Evolutionary conservation across 2,797 vertebrate species (phyloP), one percentile per base, ranked within the genome.

Genomic region (Perodicticus potto): DNA sequence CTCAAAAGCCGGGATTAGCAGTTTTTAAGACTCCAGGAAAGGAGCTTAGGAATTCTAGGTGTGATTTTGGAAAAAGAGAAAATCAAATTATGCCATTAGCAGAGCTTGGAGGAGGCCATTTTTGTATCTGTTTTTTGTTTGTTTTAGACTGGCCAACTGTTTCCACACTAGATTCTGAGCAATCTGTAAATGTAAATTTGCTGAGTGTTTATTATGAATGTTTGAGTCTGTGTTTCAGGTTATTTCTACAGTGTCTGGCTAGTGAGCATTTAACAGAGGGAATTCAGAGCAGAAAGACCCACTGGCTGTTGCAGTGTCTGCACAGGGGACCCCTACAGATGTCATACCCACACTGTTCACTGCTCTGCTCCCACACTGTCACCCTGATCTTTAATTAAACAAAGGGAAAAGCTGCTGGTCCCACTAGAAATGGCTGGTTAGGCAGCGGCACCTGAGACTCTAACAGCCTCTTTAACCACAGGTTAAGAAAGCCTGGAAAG

Each of bases 321-420:
- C 74, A 8, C 63, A 87, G 97, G 96, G 97, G 93, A 97, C 97
- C 95, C 97, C 97, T 97, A 34, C 17, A 98, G 97, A 94, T 97
- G 98, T 97, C 97, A 96, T 96, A 83, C 87, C 34, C 78, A 34
- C 86, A 73, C 73, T 89, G n/a, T 83, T 93, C 92, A 97, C 82
- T 97, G 94, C 92, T 95, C 93, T 49, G 89, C 97, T 97, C 96
- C 92, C 96, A 94, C 69, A 37, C 93, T 86, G 19, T 78, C 95
- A 61, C 84, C 57, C 87, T 43, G 77, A 83, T 77, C 78, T 96
- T 98, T 98, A 97, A 98, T 98, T 98, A 98, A 98, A 85, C 57
- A 87, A 63, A 92, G 84, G 72, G 74, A 72, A 86, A 85, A 90
- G 53, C 74, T 94, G 59, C 82, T 97, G 17, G 10, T 98, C 98